Evolutionary conservation across 2,888 invertebrate species (phyloP), one percentile per base, ranked within the genome.

Genomic region (Byasa hedistus): DNA sequence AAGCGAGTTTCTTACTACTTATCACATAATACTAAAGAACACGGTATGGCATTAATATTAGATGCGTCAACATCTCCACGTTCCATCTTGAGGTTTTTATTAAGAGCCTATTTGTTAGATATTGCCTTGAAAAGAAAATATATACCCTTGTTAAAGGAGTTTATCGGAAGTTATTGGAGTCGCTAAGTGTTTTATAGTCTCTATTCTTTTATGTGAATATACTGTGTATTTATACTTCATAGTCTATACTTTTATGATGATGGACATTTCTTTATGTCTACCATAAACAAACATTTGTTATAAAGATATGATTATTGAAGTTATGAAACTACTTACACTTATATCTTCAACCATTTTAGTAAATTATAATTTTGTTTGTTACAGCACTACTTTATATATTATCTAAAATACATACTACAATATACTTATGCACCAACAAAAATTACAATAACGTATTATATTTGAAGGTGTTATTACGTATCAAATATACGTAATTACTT

Each of bases 21-120:
- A 57, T 57, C 65, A 65, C 56, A 61, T 57, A 61, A 65, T 65
- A 65, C 48, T 57, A 19, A 51, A 48, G 27, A 27, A 52, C 52
- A 61, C 39, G 61, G 57, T 39, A 61, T 22, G 51, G 51, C 57
- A 57, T 65, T 65, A 65, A 65, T 65, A 61, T 61, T 57, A 65
- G 39, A 65, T 65, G 61, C 56, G 54, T 54, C 44, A 52, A 61
- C 57, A 51, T 52, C 52, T 52, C 57, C 36, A 52, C 23, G 39
- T 57, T 52, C 51, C 52, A 19, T 39, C 51, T 52, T 48, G 27
- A 52, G 51, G 51, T 65, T 52, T 64, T 65, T 57, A 61, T 65
- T 27, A 65, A 48, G 36, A 39, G 24, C 23, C 61, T 21, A 65
- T 65, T 65, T 65, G 61, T 51, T 61, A 51, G 52, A 36, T 52